Conservation (phyloP, 2,113 vertebrate genomes). For the Platichthys stellatus region DNA sequence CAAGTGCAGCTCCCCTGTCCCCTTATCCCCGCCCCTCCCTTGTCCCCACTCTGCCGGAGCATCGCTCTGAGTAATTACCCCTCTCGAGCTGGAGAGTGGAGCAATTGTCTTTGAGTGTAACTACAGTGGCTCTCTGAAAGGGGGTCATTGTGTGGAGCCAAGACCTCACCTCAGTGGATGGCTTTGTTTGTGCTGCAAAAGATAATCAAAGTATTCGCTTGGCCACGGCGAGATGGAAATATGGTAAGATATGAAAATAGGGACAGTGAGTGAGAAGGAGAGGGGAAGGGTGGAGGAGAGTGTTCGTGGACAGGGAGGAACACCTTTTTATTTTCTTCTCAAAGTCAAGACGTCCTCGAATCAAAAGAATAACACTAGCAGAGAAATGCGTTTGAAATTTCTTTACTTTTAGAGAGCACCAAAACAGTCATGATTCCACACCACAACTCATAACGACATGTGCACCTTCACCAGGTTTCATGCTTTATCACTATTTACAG, state of each 20-base stretch:
- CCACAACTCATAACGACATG: slow-evolving; percentile 58
- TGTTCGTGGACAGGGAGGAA: background rate
- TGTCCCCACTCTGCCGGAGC: slow-evolving; percentile 64
- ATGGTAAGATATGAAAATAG: slow-evolving; percentile 61
- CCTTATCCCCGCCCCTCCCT: slow-evolving; percentile 59
- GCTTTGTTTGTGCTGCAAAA: slow-evolving; percentile 81
- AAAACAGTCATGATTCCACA: slow-evolving; percentile 58
- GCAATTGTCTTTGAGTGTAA: slow-evolving; percentile 82
- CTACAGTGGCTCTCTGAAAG: slow-evolving; percentile 83
- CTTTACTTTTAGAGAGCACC: slow-evolving; percentile 76
- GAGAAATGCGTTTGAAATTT: slow-evolving; percentile 41
- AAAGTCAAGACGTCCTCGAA: background rate
- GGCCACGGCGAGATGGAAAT: slow-evolving; percentile 59
- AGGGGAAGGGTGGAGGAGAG: slow-evolving; percentile 2
- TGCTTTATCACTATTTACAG: slow-evolving; percentile 68
- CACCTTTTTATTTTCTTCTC: slow-evolving; percentile 1
- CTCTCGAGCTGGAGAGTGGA: slow-evolving; percentile 75
- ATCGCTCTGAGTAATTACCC: slow-evolving; percentile 81
- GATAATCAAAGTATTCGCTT: slow-evolving; percentile 84
- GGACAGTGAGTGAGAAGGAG: slow-evolving; percentile 20
- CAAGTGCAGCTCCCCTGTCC: slow-evolving; percentile 61
- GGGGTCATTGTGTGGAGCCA: slow-evolving; percentile 80
- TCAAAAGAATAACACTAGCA: slow-evolving; percentile 41
- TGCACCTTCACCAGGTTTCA: slow-evolving; percentile 51
- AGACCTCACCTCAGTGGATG: slow-evolving; percentile 78